Evolutionary conservation across 2,113 vertebrate genomes (phyloP).

Genomic region (Orientallactaga bullata): DNA sequence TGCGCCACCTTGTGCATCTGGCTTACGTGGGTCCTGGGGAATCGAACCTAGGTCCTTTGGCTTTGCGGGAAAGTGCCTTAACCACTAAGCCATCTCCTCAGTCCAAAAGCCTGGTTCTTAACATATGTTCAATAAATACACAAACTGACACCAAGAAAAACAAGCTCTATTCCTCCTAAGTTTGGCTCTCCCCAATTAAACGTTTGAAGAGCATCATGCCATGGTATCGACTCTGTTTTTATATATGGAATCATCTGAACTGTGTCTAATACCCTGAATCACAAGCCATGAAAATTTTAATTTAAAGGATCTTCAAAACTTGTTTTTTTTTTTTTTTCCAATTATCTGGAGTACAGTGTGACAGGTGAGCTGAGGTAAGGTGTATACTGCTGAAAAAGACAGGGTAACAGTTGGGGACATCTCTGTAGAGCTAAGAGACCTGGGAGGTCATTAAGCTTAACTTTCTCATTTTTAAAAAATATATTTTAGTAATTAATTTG

Average conservation of each 20-base stretch:
- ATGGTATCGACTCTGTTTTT: conserved; percentile 18
- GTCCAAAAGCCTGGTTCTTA: conserved; percentile 2
- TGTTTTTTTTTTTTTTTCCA: background rate
- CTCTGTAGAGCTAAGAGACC: background rate
- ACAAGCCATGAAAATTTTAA: conserved; percentile 37
- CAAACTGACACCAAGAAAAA: background rate
- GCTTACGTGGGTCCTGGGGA: too few relatives aligned
- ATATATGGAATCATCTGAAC: conserved; percentile 16
- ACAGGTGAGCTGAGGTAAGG: background rate
- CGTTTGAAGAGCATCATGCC: conserved; percentile 51
- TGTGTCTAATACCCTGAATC: conserved; percentile 33
- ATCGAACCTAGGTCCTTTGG: too few relatives aligned
- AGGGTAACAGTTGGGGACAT: background rate
- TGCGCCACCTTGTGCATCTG: too few relatives aligned
- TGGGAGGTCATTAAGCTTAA: conserved; percentile 17
- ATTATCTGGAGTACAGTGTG: background rate
- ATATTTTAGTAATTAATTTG: too few relatives aligned
- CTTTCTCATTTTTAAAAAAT: background rate
- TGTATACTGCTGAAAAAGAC: background rate
- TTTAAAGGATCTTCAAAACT: conserved; percentile 24
- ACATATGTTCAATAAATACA: background rate
- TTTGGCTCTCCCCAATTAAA: conserved; percentile 35
- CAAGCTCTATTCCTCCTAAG: background rate
- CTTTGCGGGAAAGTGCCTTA: too few relatives aligned
- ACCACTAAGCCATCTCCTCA: too few relatives aligned